A percentile compares a stretch with the other conserved stretches of the same genome.
phyloP scores from a whole-genome alignment of 2,888 invertebrate species.

The Tubiluchus corallicola region DNA sequence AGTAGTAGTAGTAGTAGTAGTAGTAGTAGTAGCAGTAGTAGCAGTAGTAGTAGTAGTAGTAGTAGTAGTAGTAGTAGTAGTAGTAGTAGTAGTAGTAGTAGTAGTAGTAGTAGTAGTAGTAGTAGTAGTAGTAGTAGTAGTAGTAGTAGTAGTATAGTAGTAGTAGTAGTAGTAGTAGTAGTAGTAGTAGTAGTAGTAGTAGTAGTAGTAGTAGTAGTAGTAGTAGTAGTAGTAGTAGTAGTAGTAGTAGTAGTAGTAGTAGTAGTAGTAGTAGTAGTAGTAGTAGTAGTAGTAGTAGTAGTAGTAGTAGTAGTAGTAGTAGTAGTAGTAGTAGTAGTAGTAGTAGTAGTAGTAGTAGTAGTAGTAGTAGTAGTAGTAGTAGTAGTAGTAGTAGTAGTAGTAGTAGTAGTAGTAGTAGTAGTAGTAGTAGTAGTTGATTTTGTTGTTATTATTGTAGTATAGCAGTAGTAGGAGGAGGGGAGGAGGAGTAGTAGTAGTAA shows the following conservation, averaged over 20 bases:
- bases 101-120: constrained; percentile 6
- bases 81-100: constrained; percentile 4
- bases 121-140: constrained; percentile 8
- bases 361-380: constrained; percentile 2
- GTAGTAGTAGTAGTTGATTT: constrained; percentile 5
- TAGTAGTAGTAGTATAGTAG: no score
- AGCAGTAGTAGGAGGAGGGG: not conserved
- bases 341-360: constrained; percentile 3
- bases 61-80: constrained; percentile 2
- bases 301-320: not conserved
- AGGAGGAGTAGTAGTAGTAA: constrained; percentile 3
- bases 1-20: constrained; percentile 3
- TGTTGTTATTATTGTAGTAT: constrained; percentile 7
- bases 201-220: constrained; percentile 9
- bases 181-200: constrained; percentile 7
- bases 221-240: constrained; percentile 8
- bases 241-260: constrained; percentile 8
- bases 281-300: not conserved
- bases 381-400: constrained; percentile 2
- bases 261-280: constrained; percentile 3
- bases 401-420: constrained; percentile 4
- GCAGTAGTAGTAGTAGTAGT: constrained; percentile 3
- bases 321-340: constrained; percentile 3
- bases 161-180: constrained; percentile 7
- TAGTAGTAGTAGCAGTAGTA: constrained; percentile 3